phyloP scores from a whole-genome alignment of 2,797 vertebrate genomes.

The Karalla daura region DNA sequence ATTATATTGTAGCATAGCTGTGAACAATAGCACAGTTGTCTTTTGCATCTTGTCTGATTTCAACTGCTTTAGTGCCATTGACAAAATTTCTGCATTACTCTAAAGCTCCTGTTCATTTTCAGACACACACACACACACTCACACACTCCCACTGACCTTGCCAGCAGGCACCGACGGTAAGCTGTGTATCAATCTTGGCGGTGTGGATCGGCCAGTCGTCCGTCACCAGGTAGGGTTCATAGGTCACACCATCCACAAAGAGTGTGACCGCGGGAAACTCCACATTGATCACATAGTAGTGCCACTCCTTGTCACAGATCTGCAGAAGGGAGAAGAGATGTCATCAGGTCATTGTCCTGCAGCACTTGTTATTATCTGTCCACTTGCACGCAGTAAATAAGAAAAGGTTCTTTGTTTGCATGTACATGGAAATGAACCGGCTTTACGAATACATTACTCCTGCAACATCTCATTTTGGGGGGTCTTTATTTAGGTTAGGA shows the following conservation, averaged over 20 bases:
- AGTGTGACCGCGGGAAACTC: constrained; percentile 95
- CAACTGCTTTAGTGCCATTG: background rate
- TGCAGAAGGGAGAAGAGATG: constrained; percentile 64
- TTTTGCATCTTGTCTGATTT: background rate
- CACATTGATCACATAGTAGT: constrained; percentile 97
- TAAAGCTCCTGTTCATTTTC: background rate
- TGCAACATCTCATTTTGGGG: constrained; percentile 17
- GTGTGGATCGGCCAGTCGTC: constrained; percentile 98
- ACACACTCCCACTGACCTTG: constrained; percentile 88
- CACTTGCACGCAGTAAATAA: constrained; percentile 29
- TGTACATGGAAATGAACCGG: constrained; percentile 34
- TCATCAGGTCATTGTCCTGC: constrained; percentile 4
- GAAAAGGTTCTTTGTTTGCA: constrained; percentile 26
- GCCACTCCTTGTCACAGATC: constrained; percentile 99
- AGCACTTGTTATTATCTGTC: constrained; percentile 3
- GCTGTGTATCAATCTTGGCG: constrained; percentile 94
- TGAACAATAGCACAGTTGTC: constrained; percentile 23
- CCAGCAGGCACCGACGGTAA: constrained; percentile 98
- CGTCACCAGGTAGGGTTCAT: constrained; percentile 97
- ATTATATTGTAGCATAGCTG: constrained; percentile 28
- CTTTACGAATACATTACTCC: constrained; percentile 45
- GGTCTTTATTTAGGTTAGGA: constrained; percentile 30
- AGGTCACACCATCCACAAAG: constrained; percentile 95
- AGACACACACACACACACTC: constrained; percentile 13
- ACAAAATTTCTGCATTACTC: background rate